These are phyloP conservation scores for Trichomalopsis sarcophagae DNA, from an alignment of 1,140 invertebrate genomes.

Conservation along the genomic window DNA sequence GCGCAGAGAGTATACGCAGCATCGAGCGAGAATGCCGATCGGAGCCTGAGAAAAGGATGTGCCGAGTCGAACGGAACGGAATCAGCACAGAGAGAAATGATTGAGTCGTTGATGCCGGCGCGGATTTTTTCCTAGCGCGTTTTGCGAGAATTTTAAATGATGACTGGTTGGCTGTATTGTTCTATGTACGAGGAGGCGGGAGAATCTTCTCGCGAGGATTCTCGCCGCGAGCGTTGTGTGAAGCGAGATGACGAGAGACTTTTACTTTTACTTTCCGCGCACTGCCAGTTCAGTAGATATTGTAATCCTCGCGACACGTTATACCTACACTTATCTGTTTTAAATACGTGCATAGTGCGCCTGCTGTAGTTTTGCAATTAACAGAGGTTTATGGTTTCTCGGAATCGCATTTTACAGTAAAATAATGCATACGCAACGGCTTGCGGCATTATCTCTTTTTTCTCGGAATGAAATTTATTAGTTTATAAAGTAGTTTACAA, in stretches of 20 bases:
- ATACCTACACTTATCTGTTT: too few species aligned
- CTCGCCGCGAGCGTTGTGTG: not conserved
- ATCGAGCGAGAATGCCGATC: not conserved
- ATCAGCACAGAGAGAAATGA: not conserved
- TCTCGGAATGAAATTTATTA: too few species aligned
- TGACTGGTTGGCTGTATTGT: slow-evolving; percentile 1
- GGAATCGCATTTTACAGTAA: not conserved
- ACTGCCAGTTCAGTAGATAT: not conserved
- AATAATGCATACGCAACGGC: not conserved
- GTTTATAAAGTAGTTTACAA: too few species aligned
- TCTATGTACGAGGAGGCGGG: not conserved
- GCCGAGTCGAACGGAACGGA: not conserved
- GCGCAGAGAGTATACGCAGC: not conserved
- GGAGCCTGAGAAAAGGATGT: not conserved
- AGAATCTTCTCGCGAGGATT: not conserved
- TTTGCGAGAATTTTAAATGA: not conserved
- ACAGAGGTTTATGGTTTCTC: not conserved
- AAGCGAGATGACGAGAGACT: slow-evolving; percentile 18
- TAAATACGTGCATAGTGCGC: too few species aligned
- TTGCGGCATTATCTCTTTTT: not conserved
- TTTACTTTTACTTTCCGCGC: slow-evolving; percentile 35
- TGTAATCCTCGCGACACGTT: not conserved
- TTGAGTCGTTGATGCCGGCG: not conserved
- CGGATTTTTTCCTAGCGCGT: not conserved
- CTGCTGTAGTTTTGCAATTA: not conserved